Percentiles rank a stretch among this genome's conserved stretches.
phyloP scores from a whole-genome alignment of 2,888 invertebrate species.

The Troides oblongomaculatus region DNA sequence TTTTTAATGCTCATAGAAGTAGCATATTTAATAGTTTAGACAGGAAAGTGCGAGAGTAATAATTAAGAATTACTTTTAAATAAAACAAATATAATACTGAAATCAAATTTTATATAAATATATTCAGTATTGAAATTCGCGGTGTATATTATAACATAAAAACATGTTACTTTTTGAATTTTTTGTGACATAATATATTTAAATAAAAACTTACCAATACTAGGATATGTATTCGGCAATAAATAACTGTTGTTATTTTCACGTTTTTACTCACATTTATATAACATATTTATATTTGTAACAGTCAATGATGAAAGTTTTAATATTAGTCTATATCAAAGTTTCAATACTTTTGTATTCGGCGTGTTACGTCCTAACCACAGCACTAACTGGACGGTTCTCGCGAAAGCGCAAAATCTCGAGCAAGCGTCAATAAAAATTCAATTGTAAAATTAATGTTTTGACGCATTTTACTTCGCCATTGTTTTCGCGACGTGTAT shows the following conservation, averaged over 20 bases:
- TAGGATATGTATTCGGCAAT: background rate
- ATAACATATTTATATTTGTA: background rate
- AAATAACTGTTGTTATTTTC: conserved; percentile 1
- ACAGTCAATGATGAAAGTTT: background rate
- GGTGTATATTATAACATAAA: too few relatives aligned
- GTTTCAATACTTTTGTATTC: background rate
- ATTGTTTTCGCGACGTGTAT: conserved; percentile 41
- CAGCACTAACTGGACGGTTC: conserved; percentile 13
- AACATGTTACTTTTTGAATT: too few relatives aligned
- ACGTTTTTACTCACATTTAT: background rate
- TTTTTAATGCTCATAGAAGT: too few relatives aligned
- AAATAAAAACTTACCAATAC: too few relatives aligned
- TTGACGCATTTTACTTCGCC: conserved; percentile 14
- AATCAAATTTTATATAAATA: too few relatives aligned
- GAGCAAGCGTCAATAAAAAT: conserved; percentile 23
- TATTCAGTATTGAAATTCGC: too few relatives aligned
- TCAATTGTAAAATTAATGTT: conserved; percentile 21
- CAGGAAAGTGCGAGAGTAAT: too few relatives aligned
- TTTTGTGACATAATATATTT: too few relatives aligned
- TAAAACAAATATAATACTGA: too few relatives aligned
- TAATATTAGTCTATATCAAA: background rate
- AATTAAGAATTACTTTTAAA: too few relatives aligned
- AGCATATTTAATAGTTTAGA: too few relatives aligned
- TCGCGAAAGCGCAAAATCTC: conserved; percentile 26
- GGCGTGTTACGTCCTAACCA: conserved; percentile 10